Conservation (phyloP, 2,113 vertebrate species). For the Erpornis zantholeuca region DNA sequence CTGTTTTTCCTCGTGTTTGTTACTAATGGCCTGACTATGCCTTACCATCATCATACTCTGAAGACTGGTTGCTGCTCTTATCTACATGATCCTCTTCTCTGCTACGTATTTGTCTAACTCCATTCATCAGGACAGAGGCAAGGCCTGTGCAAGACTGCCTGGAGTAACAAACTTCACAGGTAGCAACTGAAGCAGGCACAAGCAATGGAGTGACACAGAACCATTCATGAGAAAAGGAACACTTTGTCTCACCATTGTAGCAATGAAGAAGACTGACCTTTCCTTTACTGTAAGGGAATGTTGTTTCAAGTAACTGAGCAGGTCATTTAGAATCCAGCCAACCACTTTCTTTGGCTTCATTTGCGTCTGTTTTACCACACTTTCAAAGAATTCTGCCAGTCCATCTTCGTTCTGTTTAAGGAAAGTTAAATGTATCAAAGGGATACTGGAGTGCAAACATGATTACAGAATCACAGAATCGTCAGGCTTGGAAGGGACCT, state of each 20-base stretch:
- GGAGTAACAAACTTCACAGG: neutral
- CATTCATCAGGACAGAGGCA: neutral
- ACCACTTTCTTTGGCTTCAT: constrained; percentile 89
- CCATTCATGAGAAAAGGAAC: neutral
- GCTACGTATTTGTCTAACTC: neutral
- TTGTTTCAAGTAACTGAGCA: constrained; percentile 85
- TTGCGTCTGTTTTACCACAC: constrained; percentile 78
- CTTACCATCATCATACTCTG: neutral
- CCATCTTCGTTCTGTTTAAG: constrained; percentile 88
- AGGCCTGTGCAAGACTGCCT: neutral
- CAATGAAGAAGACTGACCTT: constrained; percentile 79
- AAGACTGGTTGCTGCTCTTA: neutral
- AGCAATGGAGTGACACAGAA: neutral
- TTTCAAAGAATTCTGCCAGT: constrained; percentile 89
- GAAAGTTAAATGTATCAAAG: neutral
- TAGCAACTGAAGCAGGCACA: neutral
- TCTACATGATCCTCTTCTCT: neutral
- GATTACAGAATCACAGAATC: neutral
- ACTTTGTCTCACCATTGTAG: neutral
- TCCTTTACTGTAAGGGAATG: constrained; percentile 81
- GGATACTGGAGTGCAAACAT: neutral
- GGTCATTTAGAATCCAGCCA: constrained; percentile 88
- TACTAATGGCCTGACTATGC: neutral
- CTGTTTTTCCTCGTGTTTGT: neutral
- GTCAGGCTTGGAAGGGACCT: neutral